phyloP scores from a whole-genome alignment of 2,888 invertebrate genomes.

The Lasioglossum vierecki region DNA sequence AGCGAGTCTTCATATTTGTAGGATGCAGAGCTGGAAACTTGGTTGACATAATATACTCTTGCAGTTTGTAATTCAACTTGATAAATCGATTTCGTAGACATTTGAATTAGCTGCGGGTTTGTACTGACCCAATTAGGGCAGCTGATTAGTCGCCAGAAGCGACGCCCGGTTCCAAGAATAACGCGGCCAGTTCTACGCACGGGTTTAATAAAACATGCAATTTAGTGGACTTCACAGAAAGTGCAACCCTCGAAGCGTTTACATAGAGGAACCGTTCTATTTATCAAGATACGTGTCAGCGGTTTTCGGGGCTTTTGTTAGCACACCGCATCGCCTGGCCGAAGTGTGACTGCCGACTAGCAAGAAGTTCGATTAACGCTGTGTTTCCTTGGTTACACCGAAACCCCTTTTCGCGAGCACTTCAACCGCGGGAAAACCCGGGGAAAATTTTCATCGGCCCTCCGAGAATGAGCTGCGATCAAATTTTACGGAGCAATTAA shows the following conservation, averaged over 20 bases:
- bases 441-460: neutral
- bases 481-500: neutral
- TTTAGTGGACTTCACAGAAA: neutral
- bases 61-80: neutral
- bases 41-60: neutral
- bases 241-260: conserved; percentile 9
- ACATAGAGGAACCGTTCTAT: conserved; percentile 24
- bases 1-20: neutral
- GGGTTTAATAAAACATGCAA: conserved; percentile 6
- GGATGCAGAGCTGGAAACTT: too few species aligned
- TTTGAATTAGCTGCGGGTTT: neutral
- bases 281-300: conserved; percentile 51
- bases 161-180: neutral
- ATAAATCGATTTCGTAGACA: neutral
- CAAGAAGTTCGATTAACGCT: conserved; percentile 41
- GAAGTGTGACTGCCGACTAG: conserved; percentile 27
- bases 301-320: conserved; percentile 45
- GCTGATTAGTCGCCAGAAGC: neutral
- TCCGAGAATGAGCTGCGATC: neutral
- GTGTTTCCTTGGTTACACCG: conserved; percentile 11
- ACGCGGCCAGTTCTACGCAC: neutral
- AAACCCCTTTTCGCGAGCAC: neutral
- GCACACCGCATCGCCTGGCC: conserved; percentile 20
- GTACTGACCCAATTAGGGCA: neutral
- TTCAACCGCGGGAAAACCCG: neutral